Conservation (phyloP, 2,113 vertebrate genomes). For the Malurus elegans region DNA sequence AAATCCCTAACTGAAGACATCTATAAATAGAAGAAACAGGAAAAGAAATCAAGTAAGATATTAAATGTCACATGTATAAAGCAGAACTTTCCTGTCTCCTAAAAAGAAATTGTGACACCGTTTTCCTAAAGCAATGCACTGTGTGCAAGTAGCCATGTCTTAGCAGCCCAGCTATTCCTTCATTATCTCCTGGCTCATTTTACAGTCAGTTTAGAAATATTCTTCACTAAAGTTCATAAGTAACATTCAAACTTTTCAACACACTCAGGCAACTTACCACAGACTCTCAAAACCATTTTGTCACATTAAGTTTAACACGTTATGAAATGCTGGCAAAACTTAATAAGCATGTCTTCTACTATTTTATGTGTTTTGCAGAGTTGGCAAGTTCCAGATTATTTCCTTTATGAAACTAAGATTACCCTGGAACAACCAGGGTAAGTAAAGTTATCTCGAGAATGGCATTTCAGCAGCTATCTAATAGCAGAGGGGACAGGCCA, state of each 20-base stretch:
- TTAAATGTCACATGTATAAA: neutral
- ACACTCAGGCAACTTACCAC: neutral
- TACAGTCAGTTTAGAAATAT: neutral
- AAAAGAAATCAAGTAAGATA: slow-evolving; percentile 20
- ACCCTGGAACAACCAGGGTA: neutral
- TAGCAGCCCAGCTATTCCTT: neutral
- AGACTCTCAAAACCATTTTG: neutral
- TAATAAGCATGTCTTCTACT: neutral
- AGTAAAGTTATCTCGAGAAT: neutral
- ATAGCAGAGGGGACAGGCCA: neutral
- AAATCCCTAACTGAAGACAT: slow-evolving; percentile 22
- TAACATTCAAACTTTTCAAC: neutral
- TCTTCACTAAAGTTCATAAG: neutral
- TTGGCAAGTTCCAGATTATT: neutral
- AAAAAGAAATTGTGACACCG: neutral
- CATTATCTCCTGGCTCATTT: neutral
- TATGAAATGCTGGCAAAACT: neutral
- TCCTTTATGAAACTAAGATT: neutral
- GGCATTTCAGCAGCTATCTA: slow-evolving; percentile 15
- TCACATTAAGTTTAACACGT: neutral
- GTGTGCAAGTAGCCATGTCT: neutral
- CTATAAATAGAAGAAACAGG: slow-evolving; percentile 38
- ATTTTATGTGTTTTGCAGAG: neutral
- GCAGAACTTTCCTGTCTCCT: neutral
- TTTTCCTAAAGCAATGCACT: neutral